Evolutionary conservation across 2,797 vertebrate species (phyloP).

Genomic region (Pogoniulus pusillus): DNA sequence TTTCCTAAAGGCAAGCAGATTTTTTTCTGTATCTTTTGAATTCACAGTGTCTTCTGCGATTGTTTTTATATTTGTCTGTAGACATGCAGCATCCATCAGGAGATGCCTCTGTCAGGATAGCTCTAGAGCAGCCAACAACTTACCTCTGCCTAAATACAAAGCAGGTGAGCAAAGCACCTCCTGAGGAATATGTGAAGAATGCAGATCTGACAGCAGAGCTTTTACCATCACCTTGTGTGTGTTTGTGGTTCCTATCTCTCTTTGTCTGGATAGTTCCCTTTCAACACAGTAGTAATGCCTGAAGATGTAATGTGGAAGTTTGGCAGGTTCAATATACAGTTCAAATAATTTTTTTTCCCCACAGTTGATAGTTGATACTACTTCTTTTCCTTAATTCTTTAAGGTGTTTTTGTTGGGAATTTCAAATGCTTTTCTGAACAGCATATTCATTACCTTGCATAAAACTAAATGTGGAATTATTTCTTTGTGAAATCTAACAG

Average conservation of each 20-base stretch:
- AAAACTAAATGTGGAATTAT: neutral
- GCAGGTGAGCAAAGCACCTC: conserved; percentile 36
- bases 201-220: neutral
- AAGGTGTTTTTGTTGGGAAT: neutral
- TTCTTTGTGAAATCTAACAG: neutral
- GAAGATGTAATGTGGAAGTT: neutral
- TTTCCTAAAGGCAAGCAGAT: neutral
- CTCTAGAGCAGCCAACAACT: neutral
- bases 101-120: neutral
- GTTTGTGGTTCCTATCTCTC: neutral
- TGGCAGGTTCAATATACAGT: neutral
- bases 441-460: neutral
- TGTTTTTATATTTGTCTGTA: conserved; percentile 12
- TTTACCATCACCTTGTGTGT: neutral
- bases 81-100: neutral
- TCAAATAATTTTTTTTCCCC: neutral
- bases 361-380: neutral
- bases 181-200: neutral
- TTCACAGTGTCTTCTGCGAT: neutral
- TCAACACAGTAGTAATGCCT: neutral
- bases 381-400: neutral
- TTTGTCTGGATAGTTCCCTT: neutral
- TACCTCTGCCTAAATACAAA: neutral
- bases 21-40: neutral
- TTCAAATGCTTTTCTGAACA: neutral